A percentile compares a stretch with the other conserved stretches of the same genome.
Conservation (phyloP, 2,888 invertebrate genomes). For the Melieria crassipennis region DNA sequence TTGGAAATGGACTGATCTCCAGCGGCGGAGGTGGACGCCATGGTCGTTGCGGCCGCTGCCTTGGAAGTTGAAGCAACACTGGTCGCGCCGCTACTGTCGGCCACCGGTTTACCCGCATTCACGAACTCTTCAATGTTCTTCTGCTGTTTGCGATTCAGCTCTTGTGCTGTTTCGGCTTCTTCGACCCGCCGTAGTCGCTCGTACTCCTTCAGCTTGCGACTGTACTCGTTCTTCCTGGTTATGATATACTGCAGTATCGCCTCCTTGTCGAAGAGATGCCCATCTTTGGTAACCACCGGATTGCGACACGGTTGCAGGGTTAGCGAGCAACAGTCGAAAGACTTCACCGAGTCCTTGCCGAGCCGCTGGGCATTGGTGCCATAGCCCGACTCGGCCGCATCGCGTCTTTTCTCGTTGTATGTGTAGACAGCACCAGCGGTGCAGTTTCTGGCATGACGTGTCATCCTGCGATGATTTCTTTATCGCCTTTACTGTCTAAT, state of each 20-base stretch:
- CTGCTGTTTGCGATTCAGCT: slow-evolving; percentile 66
- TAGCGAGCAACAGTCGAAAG: slow-evolving; percentile 97
- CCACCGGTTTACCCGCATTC: slow-evolving; percentile 75
- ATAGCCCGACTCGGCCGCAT: slow-evolving; percentile 93
- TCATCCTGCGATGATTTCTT: slow-evolving; percentile 70
- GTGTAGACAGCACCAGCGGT: slow-evolving; percentile 99
- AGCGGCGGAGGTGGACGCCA: slow-evolving; percentile 52
- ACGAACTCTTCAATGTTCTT: slow-evolving; percentile 82
- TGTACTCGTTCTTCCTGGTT: slow-evolving; percentile 91
- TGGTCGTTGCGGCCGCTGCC: slow-evolving; percentile 31
- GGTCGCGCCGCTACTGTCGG: slow-evolving; percentile 49
- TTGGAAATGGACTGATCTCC: slow-evolving; percentile 75
- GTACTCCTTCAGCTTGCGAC: slow-evolving; percentile 89
- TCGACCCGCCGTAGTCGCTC: slow-evolving; percentile 86
- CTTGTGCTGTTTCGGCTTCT: slow-evolving; percentile 75
- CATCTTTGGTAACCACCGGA: slow-evolving; percentile 91
- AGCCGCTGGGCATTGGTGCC: slow-evolving; percentile 48
- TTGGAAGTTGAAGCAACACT: slow-evolving; percentile 32
- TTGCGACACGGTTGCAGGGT: slow-evolving; percentile 95
- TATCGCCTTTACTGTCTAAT: no score
- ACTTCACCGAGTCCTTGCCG: slow-evolving; percentile 74
- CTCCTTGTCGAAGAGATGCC: slow-evolving; percentile 96
- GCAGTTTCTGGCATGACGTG: slow-evolving; percentile 96
- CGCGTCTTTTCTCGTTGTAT: slow-evolving; percentile 96
- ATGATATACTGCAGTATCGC: slow-evolving; percentile 95